These are phyloP conservation scores for Meteorus sp. DNA, from an alignment of 1,140 invertebrate genomes.

Conservation along the genomic window DNA sequence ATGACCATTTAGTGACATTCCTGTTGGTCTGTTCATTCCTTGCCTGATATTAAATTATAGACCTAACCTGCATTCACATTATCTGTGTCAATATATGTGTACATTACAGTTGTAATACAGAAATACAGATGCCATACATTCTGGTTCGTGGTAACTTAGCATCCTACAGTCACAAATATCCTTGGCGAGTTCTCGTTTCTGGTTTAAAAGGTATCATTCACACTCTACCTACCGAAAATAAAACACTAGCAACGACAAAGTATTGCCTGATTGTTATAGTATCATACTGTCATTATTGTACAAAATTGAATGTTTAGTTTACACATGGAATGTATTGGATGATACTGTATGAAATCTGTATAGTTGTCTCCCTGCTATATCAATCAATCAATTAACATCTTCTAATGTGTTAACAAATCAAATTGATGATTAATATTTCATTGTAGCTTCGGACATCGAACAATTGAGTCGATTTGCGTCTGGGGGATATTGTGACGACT, in stretches of 20 bases:
- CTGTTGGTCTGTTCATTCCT: no score
- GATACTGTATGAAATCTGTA: no score
- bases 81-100: constrained; percentile 20
- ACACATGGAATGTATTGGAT: no score
- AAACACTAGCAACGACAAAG: no score
- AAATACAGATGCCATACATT: constrained; percentile 78
- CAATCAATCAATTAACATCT: no score
- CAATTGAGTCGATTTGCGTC: constrained; percentile 77
- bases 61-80: no score
- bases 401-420: no score
- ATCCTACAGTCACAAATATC: constrained; percentile 80
- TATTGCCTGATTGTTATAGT: neutral
- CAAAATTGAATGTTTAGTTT: no score
- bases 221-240: neutral
- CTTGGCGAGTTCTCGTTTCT: constrained; percentile 81
- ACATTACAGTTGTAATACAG: constrained; percentile 36
- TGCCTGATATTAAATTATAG: no score
- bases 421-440: constrained; percentile 25
- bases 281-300: no score
- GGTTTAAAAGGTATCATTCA: constrained; percentile 72
- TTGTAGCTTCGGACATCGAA: constrained; percentile 76
- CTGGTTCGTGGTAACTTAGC: constrained; percentile 83
- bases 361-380: no score
- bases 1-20: no score
- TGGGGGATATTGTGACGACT: constrained; percentile 77